A percentile compares a stretch with the other conserved stretches of the same genome.
phyloP scores from a whole-genome alignment of 2,888 invertebrate species.

The Sphaeridia pumilis region DNA sequence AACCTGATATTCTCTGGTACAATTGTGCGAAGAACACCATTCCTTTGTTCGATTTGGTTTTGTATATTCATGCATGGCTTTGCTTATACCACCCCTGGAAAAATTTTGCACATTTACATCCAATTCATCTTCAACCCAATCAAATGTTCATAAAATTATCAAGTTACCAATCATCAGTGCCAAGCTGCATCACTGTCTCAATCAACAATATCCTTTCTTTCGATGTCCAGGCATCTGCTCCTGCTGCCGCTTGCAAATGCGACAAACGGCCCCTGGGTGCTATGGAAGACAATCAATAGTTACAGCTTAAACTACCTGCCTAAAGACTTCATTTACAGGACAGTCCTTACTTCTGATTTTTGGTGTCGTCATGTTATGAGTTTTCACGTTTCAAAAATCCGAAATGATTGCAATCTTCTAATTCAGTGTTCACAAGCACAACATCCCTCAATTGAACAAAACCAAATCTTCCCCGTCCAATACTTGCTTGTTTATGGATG shows the following conservation, averaged over 20 bases:
- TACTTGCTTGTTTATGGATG: too few species aligned
- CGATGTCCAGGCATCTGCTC: slow-evolving; percentile 11
- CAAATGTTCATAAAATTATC: not conserved
- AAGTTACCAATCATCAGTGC: slow-evolving; percentile 11
- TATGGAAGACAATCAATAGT: not conserved
- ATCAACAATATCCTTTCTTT: slow-evolving; percentile 10
- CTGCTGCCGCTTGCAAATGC: not conserved
- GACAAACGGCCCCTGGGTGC: slow-evolving; percentile 7
- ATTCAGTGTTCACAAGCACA: not conserved
- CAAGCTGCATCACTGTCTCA: slow-evolving; percentile 7
- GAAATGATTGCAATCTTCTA: not conserved
- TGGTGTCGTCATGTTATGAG: slow-evolving; percentile 2
- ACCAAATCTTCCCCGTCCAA: too few species aligned
- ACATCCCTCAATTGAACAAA: too few species aligned
- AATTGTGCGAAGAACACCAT: slow-evolving; percentile 8
- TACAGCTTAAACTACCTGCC: not conserved
- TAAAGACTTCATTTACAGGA: not conserved
- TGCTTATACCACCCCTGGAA: slow-evolving; percentile 11
- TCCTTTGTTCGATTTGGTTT: slow-evolving; percentile 5
- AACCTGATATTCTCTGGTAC: slow-evolving; percentile 9
- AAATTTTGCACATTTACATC: not conserved
- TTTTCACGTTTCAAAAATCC: too few species aligned
- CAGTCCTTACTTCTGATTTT: slow-evolving; percentile 4
- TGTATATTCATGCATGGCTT: slow-evolving; percentile 6
- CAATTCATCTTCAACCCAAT: not conserved